phyloP scores from a whole-genome alignment of 1,140 invertebrate species.

The Polypedilum vanderplanki region DNA sequence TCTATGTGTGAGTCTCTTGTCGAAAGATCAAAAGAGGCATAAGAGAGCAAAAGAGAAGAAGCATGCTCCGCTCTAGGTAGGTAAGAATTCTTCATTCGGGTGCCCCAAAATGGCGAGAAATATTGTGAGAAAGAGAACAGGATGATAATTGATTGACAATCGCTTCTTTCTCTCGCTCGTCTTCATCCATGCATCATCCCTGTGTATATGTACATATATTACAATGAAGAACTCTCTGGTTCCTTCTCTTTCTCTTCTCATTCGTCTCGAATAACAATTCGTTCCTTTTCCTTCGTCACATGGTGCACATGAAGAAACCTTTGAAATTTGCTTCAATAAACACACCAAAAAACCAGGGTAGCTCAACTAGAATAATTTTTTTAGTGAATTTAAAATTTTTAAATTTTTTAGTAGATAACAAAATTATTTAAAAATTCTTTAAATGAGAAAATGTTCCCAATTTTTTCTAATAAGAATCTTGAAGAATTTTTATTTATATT shows the following conservation, averaged over 20 bases:
- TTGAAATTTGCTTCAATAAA: background rate
- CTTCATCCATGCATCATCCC: conserved; percentile 8
- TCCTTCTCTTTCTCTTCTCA: conserved; percentile 22
- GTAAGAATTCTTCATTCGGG: no score
- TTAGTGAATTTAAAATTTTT: no score
- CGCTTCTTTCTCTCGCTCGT: background rate
- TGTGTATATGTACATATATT: background rate
- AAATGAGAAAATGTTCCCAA: no score
- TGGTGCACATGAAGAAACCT: background rate
- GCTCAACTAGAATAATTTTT: no score
- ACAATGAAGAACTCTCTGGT: background rate
- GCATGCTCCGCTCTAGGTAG: no score
- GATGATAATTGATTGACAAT: conserved; percentile 19
- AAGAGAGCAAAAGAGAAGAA: background rate
- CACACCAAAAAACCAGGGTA: no score
- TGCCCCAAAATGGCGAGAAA: background rate
- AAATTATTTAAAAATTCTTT: no score
- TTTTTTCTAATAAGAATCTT: no score
- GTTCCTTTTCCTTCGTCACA: conserved; percentile 10
- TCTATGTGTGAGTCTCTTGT: background rate
- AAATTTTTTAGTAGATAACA: no score
- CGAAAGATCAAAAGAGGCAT: background rate
- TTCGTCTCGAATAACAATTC: background rate
- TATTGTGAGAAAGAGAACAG: conserved; percentile 13
- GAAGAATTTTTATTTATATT: no score